A percentile compares a stretch with the other conserved stretches of the same genome.
phyloP scores from a whole-genome alignment of 2,113 vertebrate genomes.

The Zosterops lateralis region DNA sequence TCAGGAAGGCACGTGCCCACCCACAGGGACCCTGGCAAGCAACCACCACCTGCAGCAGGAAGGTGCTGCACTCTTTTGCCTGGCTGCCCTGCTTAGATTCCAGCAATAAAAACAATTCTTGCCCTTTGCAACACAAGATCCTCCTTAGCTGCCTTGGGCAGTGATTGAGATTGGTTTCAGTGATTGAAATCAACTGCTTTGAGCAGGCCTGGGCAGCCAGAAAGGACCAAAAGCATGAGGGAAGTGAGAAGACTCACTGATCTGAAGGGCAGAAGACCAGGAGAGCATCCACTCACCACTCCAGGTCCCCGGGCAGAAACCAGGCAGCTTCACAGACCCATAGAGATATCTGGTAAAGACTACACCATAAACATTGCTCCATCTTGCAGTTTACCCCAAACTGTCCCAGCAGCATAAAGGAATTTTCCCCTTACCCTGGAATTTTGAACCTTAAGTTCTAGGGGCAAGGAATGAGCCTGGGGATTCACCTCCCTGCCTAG shows the following conservation, averaged over 20 bases:
- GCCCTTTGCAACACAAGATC: background rate
- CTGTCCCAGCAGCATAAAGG: background rate
- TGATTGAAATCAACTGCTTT: background rate
- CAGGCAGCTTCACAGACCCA: background rate
- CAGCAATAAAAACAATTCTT: background rate
- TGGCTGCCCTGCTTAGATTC: background rate
- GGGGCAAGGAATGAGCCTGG: background rate
- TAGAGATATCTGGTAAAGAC: background rate
- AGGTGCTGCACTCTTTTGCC: accelerated
- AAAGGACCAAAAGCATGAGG: background rate
- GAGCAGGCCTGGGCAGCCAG: background rate
- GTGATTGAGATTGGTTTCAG: background rate
- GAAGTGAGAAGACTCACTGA: accelerated
- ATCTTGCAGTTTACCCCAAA: background rate
- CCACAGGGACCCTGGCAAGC: background rate
- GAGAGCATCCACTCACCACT: background rate
- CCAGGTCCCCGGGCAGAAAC: background rate
- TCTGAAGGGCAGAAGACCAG: background rate
- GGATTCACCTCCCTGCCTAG: background rate
- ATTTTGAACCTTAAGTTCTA: background rate
- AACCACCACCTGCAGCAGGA: accelerated
- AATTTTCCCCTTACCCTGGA: background rate
- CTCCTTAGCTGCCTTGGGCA: background rate
- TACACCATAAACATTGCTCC: background rate
- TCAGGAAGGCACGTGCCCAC: accelerated